Base-by-base conservation (phyloP, 2,888 invertebrate genomes). In the Molorchus minor region DNA sequence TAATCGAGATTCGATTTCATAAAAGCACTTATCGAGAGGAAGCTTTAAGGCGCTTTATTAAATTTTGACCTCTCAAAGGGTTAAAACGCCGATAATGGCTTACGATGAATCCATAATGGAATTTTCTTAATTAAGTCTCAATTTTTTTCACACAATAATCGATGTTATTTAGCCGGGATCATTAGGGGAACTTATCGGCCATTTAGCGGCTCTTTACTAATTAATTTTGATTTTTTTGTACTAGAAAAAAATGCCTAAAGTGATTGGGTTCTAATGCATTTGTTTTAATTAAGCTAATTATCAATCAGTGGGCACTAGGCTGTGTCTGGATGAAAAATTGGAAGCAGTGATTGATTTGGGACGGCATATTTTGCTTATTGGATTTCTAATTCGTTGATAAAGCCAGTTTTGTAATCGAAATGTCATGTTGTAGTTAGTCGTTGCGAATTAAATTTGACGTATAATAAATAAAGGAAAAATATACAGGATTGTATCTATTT, bases 11-110 rank as follows among this genome's bases (percentile, higher is more conserved):
- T 40, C 47, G 41, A 61, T 64, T 59, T 33, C 53, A 53, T 44
- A 56, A 53, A 57, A 49, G 58, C 44, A 38, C 58, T 61, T 58
- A 61, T 64, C 60, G 62, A 55, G 56, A 54, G 61, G 61, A 62
- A 63, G 63, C 65, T 63, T 51, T 45, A 54, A 56, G 59, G 62
- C 58, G 47, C 59, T 65, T 68, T 64, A 68, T 68, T 65, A 66
- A 68, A 66, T 68, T 64, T 56, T 64, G 61, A 65, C 59, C 62
- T 58, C 40, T 61, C 64, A 65, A 65, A 64, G 62, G 67, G 64
- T 67, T 64, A 52, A 61, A 61, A 57, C 15, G 58, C 61, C 58
- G 65, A 62, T 64, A 62, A 67, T 64, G 47, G 56, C 16, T 44
- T 46, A 38, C 46, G 17, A 45, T 36, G 53, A 51, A 38, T 25